phyloP scores from a whole-genome alignment of 2,888 invertebrate genomes.

The Chloromyia formosa region DNA sequence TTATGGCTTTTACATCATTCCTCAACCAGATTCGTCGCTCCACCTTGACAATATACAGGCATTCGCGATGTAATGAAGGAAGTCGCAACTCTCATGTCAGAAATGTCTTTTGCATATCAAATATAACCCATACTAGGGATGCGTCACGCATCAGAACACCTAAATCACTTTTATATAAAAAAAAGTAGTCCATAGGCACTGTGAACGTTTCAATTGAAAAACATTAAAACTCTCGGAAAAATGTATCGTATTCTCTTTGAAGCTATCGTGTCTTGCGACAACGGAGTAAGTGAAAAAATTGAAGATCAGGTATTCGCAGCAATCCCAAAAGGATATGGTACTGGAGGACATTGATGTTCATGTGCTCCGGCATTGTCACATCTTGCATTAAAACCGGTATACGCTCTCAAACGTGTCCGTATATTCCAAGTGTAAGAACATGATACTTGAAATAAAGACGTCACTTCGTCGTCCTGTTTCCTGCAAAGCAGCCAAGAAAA shows the following conservation, averaged over 20 bases:
- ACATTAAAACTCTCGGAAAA: not conserved
- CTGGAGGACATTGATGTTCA: not conserved
- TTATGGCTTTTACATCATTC: no score
- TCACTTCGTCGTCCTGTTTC: not conserved
- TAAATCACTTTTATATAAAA: not conserved
- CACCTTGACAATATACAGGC: no score
- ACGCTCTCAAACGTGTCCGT: not conserved
- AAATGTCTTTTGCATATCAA: no score
- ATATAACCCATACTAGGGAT: not conserved
- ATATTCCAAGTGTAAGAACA: not conserved
- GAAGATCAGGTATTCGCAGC: not conserved
- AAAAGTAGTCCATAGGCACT: not conserved
- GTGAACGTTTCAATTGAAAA: not conserved
- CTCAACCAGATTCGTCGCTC: no score
- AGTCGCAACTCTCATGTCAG: no score
- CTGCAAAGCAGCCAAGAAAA: no score
- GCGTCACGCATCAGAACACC: not conserved
- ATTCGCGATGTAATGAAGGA: no score
- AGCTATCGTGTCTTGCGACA: not conserved
- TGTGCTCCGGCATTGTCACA: not conserved
- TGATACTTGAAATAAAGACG: not conserved
- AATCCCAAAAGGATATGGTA: not conserved
- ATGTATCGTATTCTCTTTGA: constrained; percentile 7
- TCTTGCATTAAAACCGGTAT: not conserved
- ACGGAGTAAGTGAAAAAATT: not conserved